Evolutionary conservation across 2,113 vertebrate species (phyloP).

Genomic region (Neopipo cinnamomea): DNA sequence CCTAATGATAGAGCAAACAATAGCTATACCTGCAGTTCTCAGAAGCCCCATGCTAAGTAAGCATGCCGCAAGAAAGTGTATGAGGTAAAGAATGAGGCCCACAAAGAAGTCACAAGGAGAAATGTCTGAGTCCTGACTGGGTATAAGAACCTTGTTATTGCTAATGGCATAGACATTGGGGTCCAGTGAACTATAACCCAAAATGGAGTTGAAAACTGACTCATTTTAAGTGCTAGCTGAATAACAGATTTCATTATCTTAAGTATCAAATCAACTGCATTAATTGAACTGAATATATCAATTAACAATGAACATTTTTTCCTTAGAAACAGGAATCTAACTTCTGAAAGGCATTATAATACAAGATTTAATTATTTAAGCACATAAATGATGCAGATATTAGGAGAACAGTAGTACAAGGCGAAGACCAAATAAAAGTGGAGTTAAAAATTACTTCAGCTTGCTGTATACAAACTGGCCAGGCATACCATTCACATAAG

Average conservation of each 20-base stretch:
- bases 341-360: neutral
- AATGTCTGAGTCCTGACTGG: neutral
- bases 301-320: neutral
- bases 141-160: neutral
- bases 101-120: neutral
- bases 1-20: neutral
- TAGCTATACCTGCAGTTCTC: neutral
- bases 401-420: neutral
- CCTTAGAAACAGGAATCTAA: neutral
- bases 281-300: neutral
- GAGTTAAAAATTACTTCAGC: neutral
- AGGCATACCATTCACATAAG: neutral
- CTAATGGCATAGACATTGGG: neutral
- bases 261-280: neutral
- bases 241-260: neutral
- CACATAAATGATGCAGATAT: neutral
- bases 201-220: neutral
- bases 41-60: neutral
- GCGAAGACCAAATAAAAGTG: neutral
- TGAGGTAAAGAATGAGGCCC: neutral
- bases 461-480: neutral
- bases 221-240: neutral
- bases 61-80: neutral
- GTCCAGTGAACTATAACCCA: neutral
- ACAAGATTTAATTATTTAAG: neutral